A percentile compares a stretch with the other conserved stretches of the same genome.
phyloP scores from a whole-genome alignment of 2,797 vertebrate genomes.

The Spinus pinus region DNA sequence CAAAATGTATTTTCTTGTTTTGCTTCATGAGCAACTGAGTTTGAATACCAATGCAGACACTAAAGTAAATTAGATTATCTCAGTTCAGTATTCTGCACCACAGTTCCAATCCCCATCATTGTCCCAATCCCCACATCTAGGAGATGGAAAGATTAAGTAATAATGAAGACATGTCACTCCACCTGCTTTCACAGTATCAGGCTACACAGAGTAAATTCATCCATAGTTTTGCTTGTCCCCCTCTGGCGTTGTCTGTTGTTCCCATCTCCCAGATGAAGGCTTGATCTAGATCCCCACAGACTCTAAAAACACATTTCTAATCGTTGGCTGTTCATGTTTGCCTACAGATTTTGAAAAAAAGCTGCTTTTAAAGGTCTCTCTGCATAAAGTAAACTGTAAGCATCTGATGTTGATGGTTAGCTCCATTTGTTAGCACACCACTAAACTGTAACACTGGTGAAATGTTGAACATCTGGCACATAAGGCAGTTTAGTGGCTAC shows the following conservation, averaged over 20 bases:
- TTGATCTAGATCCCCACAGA: background rate
- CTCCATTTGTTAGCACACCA: background rate
- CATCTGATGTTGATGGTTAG: background rate
- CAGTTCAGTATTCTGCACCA: slow-evolving; percentile 39
- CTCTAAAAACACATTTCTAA: background rate
- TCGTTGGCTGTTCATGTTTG: background rate
- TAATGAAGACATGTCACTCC: slow-evolving; percentile 59
- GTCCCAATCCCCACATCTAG: slow-evolving; percentile 25
- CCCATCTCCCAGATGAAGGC: background rate
- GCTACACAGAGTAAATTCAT: background rate
- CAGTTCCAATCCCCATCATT: slow-evolving; percentile 7
- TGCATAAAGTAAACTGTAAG: background rate
- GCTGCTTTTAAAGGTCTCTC: background rate
- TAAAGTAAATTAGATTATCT: slow-evolving; percentile 52
- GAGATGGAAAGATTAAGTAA: slow-evolving; percentile 56
- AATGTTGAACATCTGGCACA: background rate
- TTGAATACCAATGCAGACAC: slow-evolving; percentile 51
- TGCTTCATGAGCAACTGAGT: slow-evolving; percentile 37
- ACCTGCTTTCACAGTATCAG: slow-evolving; percentile 38
- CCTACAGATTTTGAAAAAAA: background rate
- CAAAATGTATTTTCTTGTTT: slow-evolving; percentile 32
- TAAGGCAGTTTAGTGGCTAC: background rate
- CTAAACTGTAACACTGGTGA: background rate
- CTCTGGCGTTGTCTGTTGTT: background rate
- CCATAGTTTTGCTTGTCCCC: background rate